Percentiles rank a stretch among this genome's conserved stretches.
Conservation (phyloP, 2,113 vertebrate genomes). For the Oreochromis spilurus region DNA sequence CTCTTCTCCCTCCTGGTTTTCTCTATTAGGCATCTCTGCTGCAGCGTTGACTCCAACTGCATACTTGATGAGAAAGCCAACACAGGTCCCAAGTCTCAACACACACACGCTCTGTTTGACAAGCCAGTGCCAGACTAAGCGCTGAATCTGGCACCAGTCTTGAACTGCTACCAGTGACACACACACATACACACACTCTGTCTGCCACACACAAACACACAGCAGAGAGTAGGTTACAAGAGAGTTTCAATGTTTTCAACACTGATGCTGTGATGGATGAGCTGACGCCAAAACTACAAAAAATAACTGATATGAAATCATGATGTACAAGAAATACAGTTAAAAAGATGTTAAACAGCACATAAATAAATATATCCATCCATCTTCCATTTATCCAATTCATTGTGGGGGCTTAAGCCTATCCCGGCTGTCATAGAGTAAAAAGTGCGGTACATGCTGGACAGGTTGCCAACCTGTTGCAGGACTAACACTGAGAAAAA, state of each 20-base stretch:
- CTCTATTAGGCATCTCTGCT: constrained; percentile 55
- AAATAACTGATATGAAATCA: neutral
- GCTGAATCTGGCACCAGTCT: constrained; percentile 36
- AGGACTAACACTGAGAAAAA: neutral
- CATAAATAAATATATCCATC: neutral
- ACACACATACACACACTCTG: neutral
- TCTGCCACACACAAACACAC: neutral
- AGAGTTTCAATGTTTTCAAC: neutral
- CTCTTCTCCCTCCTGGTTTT: constrained; percentile 12
- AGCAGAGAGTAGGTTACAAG: neutral
- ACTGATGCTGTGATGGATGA: neutral
- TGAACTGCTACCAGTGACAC: constrained; percentile 4
- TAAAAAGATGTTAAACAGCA: neutral
- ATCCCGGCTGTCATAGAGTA: neutral
- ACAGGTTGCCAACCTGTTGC: neutral
- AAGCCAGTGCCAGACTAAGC: constrained; percentile 32
- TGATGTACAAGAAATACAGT: neutral
- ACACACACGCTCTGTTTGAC: neutral
- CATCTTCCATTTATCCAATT: neutral
- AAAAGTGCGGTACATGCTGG: neutral
- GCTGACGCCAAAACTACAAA: neutral
- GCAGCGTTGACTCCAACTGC: constrained; percentile 54
- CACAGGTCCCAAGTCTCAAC: constrained; percentile 23
- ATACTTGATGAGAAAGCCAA: constrained; percentile 60
- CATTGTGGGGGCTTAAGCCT: neutral